Evolutionary conservation across 2,797 vertebrate genomes (phyloP).

Genomic region (Cyclura pinguis): DNA sequence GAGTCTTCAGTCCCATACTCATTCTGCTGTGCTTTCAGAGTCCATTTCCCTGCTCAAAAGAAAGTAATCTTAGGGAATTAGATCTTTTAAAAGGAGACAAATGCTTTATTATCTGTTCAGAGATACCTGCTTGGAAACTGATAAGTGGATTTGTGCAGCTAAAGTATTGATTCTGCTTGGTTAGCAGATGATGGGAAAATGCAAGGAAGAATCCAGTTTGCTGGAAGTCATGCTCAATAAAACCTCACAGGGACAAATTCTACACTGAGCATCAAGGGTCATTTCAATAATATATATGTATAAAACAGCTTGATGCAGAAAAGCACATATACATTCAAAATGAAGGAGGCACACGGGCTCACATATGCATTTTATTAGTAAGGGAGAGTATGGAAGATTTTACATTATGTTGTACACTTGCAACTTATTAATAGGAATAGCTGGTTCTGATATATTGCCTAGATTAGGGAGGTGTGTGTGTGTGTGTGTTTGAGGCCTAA

Average conservation of each 20-base stretch:
- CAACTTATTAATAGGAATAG: slow-evolving; percentile 64
- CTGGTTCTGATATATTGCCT: slow-evolving; percentile 64
- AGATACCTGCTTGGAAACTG: slow-evolving; percentile 32
- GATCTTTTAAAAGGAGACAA: slow-evolving; percentile 17
- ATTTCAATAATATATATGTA: slow-evolving; percentile 11
- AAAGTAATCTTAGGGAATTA: slow-evolving; percentile 23
- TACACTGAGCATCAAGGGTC: background rate
- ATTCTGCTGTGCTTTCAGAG: slow-evolving; percentile 7
- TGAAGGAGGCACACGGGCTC: background rate
- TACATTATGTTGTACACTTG: slow-evolving; percentile 64
- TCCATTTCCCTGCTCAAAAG: slow-evolving; percentile 5
- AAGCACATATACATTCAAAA: slow-evolving; percentile 42
- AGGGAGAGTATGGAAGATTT: slow-evolving; percentile 54
- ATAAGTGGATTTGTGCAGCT: slow-evolving; percentile 25
- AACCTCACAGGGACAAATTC: slow-evolving; percentile 21
- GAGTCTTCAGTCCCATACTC: background rate
- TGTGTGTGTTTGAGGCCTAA: slow-evolving; percentile 40
- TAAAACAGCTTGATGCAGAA: slow-evolving; percentile 53
- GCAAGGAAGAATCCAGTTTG: slow-evolving; percentile 20
- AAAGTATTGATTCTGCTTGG: slow-evolving; percentile 50
- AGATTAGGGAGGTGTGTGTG: slow-evolving; percentile 41
- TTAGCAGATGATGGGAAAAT: slow-evolving; percentile 30
- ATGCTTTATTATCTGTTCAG: slow-evolving; percentile 40
- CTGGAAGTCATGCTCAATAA: slow-evolving; percentile 39
- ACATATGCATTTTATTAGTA: slow-evolving; percentile 67